Base-by-base conservation (phyloP, 2,888 invertebrate species). In the Torymus tubicola region DNA sequence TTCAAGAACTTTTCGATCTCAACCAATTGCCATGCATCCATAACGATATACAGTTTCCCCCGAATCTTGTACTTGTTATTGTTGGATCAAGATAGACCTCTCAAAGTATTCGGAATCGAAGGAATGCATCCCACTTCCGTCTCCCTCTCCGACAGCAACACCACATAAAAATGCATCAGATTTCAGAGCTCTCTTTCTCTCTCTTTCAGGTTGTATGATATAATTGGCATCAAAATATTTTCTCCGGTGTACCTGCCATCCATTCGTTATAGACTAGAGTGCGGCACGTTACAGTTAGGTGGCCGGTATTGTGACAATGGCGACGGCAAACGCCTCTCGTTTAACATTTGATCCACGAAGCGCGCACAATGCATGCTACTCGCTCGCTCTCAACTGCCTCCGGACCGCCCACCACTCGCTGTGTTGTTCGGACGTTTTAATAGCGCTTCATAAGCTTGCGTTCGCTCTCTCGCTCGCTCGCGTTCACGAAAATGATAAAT, bases 401-500 rank as follows among this genome's bases (percentile, higher is more conserved):
- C 5, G 67, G 69, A 58, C 69, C 61, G 65, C 71, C 50, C 68
- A 18, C 57, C 73, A 57, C 65, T 18, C 55, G 14, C 50, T 42
- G 42, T 42, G 42, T 42, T 42, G 42, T 42, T 31, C 55, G 5
- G 16, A 53, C 63, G 57, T 64, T 77, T 70, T 53, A 77, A 77
- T 77, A 70, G 70, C 21, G 13, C 24, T 58, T 12, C 24, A 12
- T 11, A n/a, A 71, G 16, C 53, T 8, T 2, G 61, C 52, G 16
- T 55, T n/a, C 58, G 58, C 24, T 11, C 53, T 13, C 68, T 24
- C 8, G 8, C 2, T 21, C 14, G 65, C 14, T 8, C 8, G 61
- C 52, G 16, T 55, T n/a, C 58, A 64, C 24, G 60, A 74, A 79
- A 77, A 77, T 73, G 81, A 81, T 58, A 77, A 81, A 77, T 73